A percentile compares a stretch with the other conserved stretches of the same genome.
phyloP scores from a whole-genome alignment of 2,113 vertebrate species.

The Haplotaxodon microlepis region DNA sequence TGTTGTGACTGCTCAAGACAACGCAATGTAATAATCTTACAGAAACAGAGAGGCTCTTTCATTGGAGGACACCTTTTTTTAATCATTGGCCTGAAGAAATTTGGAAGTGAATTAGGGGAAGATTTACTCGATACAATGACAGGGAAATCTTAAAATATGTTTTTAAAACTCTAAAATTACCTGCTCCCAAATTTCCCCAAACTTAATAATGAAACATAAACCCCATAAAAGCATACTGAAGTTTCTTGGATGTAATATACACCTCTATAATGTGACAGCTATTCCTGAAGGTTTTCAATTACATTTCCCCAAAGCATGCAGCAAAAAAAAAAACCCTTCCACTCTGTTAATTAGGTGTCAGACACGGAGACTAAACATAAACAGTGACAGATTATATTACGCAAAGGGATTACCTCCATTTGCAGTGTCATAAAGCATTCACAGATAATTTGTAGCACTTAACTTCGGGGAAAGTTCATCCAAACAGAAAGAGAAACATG shows the following conservation, averaged over 20 bases:
- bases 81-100: slow-evolving; percentile 1
- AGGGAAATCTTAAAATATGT: not conserved
- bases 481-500: not conserved
- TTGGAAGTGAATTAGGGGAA: slow-evolving; percentile 12
- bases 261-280: slow-evolving; percentile 50
- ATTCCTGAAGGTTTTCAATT: slow-evolving; percentile 59
- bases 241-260: slow-evolving; percentile 36
- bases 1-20: not conserved
- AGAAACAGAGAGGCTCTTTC: not conserved
- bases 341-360: slow-evolving; percentile 72
- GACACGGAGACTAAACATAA: slow-evolving; percentile 64
- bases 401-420: slow-evolving; percentile 61
- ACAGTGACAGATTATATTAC: slow-evolving; percentile 61
- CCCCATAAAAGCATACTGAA: not conserved
- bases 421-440: slow-evolving; percentile 39
- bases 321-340: slow-evolving; percentile 51
- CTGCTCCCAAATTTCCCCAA: not conserved
- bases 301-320: slow-evolving; percentile 36
- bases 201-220: not conserved
- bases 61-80: not conserved
- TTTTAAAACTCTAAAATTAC: not conserved
- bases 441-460: slow-evolving; percentile 27
- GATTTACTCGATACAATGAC: not conserved
- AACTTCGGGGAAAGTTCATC: slow-evolving; percentile 40
- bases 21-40: not conserved